These are phyloP conservation scores for Aldabrachelys gigantea DNA, from an alignment of 2,113 vertebrate species.

Conservation along the genomic window DNA sequence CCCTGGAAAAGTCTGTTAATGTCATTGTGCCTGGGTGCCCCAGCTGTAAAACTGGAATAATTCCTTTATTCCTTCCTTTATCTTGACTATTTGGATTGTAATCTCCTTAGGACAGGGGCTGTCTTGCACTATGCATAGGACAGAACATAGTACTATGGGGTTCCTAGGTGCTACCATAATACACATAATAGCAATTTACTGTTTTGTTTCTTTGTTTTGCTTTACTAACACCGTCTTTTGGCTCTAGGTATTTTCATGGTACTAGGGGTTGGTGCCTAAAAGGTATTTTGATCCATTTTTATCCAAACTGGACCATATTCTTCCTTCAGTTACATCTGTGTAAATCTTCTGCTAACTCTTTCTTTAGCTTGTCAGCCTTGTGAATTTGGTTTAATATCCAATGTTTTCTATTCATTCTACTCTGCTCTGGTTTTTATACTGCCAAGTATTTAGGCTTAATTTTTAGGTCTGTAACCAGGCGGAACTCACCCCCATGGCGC, in stretches of 20 bases:
- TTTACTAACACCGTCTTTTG: background rate
- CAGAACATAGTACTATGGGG: too few species aligned
- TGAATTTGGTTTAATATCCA: background rate
- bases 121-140: background rate
- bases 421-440: background rate
- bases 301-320: accelerated
- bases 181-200: background rate
- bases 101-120: background rate
- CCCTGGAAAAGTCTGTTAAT: background rate
- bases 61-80: too few species aligned
- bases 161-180: background rate
- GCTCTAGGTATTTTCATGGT: background rate
- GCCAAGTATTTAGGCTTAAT: background rate
- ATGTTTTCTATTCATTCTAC: background rate
- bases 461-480: background rate
- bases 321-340: too few species aligned
- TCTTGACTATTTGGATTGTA: too few species aligned
- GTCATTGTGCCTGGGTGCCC: too few species aligned
- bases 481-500: too few species aligned
- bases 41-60: too few species aligned
- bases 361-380: background rate
- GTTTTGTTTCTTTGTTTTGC: background rate
- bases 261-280: background rate
- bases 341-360: background rate
- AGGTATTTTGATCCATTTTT: background rate